These are phyloP conservation scores for Eulemur rufifrons DNA, from an alignment of 2,113 vertebrate genomes.

Conservation along the genomic window DNA sequence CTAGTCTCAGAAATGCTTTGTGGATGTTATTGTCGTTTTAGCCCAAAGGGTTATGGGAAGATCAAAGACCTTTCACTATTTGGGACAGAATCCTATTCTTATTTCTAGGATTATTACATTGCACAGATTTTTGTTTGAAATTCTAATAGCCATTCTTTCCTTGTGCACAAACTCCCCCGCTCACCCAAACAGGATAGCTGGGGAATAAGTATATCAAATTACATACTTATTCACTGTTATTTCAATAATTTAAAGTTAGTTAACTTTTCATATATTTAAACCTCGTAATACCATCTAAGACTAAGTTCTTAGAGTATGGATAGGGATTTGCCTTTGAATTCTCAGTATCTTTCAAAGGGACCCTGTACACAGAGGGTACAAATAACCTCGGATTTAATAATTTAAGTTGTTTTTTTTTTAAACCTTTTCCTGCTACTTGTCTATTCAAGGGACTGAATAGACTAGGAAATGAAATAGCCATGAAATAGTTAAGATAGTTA, in stretches of 20 bases:
- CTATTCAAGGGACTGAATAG: not conserved
- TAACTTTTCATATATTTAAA: conserved; percentile 16
- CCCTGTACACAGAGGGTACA: not conserved
- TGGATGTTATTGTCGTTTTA: not conserved
- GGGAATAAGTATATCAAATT: not conserved
- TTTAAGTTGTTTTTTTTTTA: not conserved
- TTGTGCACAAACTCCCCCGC: not conserved
- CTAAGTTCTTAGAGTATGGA: not conserved
- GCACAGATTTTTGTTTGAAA: conserved; percentile 29
- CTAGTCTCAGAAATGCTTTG: not conserved
- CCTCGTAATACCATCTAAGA: not conserved
- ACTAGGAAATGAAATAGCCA: not conserved
- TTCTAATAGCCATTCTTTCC: not conserved
- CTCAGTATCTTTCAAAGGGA: conserved; percentile 5
- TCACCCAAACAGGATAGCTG: not conserved
- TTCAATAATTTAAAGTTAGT: conserved; percentile 12
- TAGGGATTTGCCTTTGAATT: not conserved
- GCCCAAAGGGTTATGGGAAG: not conserved
- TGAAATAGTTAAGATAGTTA: not conserved
- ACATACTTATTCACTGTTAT: not conserved
- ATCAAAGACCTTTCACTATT: not conserved
- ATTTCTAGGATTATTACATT: not conserved
- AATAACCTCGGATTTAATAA: not conserved
- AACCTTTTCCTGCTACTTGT: not conserved
- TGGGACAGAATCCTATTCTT: not conserved